Percentiles rank a stretch among this genome's conserved stretches.
Evolutionary conservation across 2,797 vertebrate genomes (phyloP).

Genomic region (Siniperca obscura): DNA sequence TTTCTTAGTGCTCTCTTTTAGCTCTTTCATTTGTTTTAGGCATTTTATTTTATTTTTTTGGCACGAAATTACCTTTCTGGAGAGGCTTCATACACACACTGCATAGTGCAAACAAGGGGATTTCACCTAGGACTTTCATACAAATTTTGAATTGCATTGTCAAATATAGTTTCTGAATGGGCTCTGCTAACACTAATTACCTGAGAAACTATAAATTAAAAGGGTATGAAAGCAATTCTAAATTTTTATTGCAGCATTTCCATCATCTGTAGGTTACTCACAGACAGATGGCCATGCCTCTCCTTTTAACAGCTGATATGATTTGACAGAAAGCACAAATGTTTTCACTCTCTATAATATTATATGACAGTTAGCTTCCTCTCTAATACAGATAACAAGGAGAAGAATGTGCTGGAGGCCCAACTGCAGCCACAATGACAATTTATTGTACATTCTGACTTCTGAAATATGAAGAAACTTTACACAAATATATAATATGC

Average conservation of each 20-base stretch:
- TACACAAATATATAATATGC: neutral
- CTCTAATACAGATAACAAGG: neutral
- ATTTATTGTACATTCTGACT: neutral
- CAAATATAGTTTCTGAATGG: neutral
- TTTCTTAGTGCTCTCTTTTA: neutral
- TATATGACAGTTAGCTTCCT: neutral
- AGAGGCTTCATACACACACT: neutral
- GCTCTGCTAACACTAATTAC: constrained; percentile 1
- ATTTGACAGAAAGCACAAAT: neutral
- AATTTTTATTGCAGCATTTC: constrained; percentile 6
- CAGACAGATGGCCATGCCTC: neutral
- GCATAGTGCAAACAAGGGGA: neutral
- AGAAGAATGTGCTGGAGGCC: neutral
- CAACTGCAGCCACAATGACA: neutral
- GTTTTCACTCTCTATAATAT: neutral
- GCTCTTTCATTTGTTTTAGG: neutral
- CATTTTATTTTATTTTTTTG: neutral
- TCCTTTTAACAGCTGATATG: neutral
- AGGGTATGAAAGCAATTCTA: neutral
- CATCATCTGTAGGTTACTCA: neutral
- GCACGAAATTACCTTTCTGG: neutral
- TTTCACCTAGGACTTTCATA: neutral
- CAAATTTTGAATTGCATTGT: neutral
- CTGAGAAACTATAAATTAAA: neutral
- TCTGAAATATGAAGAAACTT: neutral